These are phyloP conservation scores for Drosophila miranda DNA, from an alignment of 1,140 invertebrate species.

Conservation along the genomic window DNA sequence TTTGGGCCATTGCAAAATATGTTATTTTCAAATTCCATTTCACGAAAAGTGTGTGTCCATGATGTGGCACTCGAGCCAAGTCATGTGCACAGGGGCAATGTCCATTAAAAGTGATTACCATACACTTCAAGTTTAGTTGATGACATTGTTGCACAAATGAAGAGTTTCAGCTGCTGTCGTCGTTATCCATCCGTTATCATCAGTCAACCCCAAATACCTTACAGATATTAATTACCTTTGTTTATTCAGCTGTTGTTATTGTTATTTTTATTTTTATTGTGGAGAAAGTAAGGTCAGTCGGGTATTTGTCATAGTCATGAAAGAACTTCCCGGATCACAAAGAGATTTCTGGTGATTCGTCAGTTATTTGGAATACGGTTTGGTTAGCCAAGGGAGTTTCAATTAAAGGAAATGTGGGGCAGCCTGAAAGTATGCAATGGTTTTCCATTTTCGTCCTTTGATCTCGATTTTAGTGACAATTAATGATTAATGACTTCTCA, in stretches of 20 bases:
- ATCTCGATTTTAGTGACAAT: neutral
- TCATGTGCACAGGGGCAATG: neutral
- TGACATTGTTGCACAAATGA: slow-evolving; percentile 15
- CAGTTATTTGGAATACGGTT: no score
- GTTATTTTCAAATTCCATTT: slow-evolving; percentile 29
- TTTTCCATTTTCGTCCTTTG: neutral
- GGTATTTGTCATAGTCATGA: slow-evolving; percentile 23
- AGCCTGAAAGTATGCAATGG: slow-evolving; percentile 38
- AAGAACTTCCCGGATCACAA: slow-evolving; percentile 36
- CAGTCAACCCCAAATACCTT: neutral
- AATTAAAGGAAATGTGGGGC: slow-evolving; percentile 5
- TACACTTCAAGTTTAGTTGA: slow-evolving; percentile 20
- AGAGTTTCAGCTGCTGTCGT: slow-evolving; percentile 3
- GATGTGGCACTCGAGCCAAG: slow-evolving; percentile 25
- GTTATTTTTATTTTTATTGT: neutral
- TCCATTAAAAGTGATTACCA: slow-evolving; percentile 16
- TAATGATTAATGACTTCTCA: neutral
- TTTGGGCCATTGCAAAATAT: slow-evolving; percentile 43
- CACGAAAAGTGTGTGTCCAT: no score
- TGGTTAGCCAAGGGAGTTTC: neutral
- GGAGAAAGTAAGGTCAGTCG: slow-evolving; percentile 40
- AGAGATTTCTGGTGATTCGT: slow-evolving; percentile 9
- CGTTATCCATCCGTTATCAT: neutral
- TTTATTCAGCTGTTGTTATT: slow-evolving; percentile 7
- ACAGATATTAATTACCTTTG: slow-evolving; percentile 10